A percentile compares a stretch with the other conserved stretches of the same genome.
Conservation (phyloP, 2,888 invertebrate species). For the Cantharis lateralis region DNA sequence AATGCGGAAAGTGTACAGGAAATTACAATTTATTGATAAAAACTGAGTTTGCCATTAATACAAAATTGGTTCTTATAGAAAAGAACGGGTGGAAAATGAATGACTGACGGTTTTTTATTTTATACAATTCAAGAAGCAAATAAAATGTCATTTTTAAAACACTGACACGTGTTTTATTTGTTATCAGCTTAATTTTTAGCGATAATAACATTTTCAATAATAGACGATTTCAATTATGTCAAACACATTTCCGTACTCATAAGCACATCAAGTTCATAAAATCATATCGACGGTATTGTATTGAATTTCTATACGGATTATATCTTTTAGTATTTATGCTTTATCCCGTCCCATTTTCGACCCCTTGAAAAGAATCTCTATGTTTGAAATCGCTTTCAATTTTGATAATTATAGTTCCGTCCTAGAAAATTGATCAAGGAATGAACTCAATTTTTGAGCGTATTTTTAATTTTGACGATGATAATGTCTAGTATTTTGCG, state of each 20-base stretch:
- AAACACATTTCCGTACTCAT: not conserved
- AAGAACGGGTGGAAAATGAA: not conserved
- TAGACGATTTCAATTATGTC: not conserved
- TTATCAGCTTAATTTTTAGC: not conserved
- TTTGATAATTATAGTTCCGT: no score
- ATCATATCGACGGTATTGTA: not conserved
- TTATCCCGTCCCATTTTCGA: no score
- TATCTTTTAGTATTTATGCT: no score
- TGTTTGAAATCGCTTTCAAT: no score
- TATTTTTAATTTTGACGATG: no score
- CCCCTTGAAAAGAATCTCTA: not conserved
- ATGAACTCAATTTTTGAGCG: no score
- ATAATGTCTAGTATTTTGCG: no score
- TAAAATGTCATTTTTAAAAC: not conserved
- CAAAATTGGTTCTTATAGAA: not conserved
- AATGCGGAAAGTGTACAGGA: conserved; percentile 5
- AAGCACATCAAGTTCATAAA: not conserved
- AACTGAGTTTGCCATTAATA: conserved; percentile 4
- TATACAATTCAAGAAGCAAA: not conserved
- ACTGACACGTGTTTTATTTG: not conserved
- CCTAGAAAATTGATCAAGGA: no score
- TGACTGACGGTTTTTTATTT: not conserved
- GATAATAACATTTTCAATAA: not conserved
- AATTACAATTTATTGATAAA: conserved; percentile 12
- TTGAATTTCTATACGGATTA: not conserved